phyloP scores from a whole-genome alignment of 1,140 invertebrate species.

The Aphis gossypii region DNA sequence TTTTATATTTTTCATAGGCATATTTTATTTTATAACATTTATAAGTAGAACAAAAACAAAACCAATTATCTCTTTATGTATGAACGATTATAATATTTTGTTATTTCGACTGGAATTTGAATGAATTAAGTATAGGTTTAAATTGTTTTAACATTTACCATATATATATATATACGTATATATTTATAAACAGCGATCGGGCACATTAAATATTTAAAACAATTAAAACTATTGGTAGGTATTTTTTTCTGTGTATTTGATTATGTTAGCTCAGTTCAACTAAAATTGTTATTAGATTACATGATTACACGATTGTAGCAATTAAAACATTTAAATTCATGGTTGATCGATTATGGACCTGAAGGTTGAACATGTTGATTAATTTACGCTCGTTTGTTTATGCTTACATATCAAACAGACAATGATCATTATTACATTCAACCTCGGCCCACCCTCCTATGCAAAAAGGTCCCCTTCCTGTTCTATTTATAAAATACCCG shows the following conservation, averaged over 20 bases:
- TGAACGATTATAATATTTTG: background rate
- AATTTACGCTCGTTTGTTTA: constrained; percentile 17
- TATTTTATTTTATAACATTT: constrained; percentile 3
- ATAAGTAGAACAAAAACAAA: background rate
- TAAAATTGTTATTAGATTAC: background rate
- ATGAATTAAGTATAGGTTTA: background rate
- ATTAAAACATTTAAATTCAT: constrained; percentile 12
- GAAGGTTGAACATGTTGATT: background rate
- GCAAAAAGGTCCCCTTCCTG: background rate
- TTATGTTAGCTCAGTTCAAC: background rate
- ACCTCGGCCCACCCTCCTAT: background rate
- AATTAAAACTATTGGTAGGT: background rate
- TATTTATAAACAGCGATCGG: background rate
- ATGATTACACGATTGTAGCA: background rate
- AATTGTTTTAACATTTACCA: background rate
- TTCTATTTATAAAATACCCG: background rate
- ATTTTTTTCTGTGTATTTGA: background rate
- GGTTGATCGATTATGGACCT: background rate
- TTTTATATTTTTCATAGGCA: background rate
- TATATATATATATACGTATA: background rate
- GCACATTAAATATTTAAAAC: background rate
- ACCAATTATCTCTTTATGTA: background rate
- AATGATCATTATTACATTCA: background rate
- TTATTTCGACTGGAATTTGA: background rate
- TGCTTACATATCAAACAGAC: background rate